phyloP scores from a whole-genome alignment of 1,140 invertebrate genomes.

The Lordiphosa clarofinis region DNA sequence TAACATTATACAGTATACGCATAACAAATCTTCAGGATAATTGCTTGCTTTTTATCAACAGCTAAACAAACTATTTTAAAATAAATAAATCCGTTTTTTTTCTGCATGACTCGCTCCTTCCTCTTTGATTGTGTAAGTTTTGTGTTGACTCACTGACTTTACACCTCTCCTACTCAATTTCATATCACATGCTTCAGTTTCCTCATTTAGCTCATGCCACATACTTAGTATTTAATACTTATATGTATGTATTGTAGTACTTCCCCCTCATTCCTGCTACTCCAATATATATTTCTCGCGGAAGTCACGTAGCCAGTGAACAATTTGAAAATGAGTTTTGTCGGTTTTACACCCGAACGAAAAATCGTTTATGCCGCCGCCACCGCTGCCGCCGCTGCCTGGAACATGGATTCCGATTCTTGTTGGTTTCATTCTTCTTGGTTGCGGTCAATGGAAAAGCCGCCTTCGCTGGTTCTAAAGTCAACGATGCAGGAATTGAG shows the following conservation, averaged over 20 bases:
- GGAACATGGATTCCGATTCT: constrained; percentile 1
- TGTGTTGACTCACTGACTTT: too few species aligned
- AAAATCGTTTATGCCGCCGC: constrained; percentile 21
- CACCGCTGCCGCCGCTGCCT: not conserved
- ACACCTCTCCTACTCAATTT: constrained; percentile 5
- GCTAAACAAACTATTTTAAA: too few species aligned
- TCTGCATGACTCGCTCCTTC: too few species aligned
- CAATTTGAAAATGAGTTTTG: constrained; percentile 78
- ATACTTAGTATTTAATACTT: constrained; percentile 2
- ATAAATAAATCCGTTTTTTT: too few species aligned
- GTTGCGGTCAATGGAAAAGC: constrained; percentile 71
- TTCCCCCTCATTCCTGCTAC: constrained; percentile 14
- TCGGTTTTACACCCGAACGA: constrained; percentile 57
- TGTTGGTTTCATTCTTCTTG: constrained; percentile 17
- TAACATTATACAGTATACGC: too few species aligned
- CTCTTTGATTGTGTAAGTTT: not conserved
- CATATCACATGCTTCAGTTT: constrained; percentile 21
- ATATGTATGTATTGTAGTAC: not conserved
- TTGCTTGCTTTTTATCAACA: too few species aligned
- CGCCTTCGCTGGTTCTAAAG: constrained; percentile 3
- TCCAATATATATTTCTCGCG: constrained; percentile 59
- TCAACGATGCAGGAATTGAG: constrained; percentile 59
- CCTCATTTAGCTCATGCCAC: constrained; percentile 8
- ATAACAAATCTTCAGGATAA: too few species aligned
- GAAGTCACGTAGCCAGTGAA: constrained; percentile 70